phyloP scores from a whole-genome alignment of 2,113 vertebrate species.

The Lota lota region DNA sequence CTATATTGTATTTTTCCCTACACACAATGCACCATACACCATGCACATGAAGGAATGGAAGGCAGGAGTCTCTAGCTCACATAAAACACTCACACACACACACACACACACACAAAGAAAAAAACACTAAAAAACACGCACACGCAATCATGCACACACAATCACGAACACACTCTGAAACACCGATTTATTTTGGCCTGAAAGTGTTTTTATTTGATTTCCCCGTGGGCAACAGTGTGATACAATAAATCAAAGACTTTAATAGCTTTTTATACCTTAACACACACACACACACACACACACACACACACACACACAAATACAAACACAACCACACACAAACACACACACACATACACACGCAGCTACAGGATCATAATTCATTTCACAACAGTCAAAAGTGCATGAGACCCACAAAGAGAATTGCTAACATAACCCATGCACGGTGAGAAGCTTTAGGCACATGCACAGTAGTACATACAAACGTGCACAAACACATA shows the following conservation, averaged over 20 bases:
- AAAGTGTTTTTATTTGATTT: constrained; percentile 12
- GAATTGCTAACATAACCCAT: background rate
- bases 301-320: background rate
- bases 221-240: constrained; percentile 11
- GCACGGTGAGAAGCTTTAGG: no score
- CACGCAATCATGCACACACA: background rate
- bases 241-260: constrained; percentile 10
- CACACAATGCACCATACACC: background rate
- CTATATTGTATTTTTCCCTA: constrained; percentile 16
- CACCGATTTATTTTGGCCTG: constrained; percentile 7
- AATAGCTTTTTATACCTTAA: constrained; percentile 11
- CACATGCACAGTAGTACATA: background rate
- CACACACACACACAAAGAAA: background rate
- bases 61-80: background rate
- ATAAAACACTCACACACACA: background rate
- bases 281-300: constrained; percentile 9
- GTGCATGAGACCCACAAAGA: background rate
- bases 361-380: background rate
- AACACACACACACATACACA: background rate
- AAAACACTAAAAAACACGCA: background rate
- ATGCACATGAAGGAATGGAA: background rate
- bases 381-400: background rate
- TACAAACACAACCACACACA: background rate
- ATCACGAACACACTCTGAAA: constrained; percentile 1
- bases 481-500: constrained; percentile 1